Percentiles rank a stretch among this genome's conserved stretches.
Evolutionary conservation across 2,113 vertebrate genomes (phyloP).

Genomic region (Myotis davidii): DNA sequence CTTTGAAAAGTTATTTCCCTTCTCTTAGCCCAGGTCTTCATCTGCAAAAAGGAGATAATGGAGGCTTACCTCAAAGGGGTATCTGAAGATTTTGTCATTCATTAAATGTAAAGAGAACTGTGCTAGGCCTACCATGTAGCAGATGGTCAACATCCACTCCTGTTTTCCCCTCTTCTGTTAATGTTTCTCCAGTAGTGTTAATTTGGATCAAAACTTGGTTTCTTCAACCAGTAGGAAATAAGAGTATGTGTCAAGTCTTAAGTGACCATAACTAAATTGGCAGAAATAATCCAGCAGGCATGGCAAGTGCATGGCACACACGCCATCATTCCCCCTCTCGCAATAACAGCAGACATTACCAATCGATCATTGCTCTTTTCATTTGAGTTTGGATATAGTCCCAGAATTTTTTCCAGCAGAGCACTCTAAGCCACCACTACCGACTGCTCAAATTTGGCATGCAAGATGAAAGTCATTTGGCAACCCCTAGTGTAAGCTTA

Average conservation of each 20-base stretch:
- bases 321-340: background rate
- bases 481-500: background rate
- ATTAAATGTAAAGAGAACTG: background rate
- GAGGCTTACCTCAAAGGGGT: background rate
- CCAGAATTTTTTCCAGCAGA: background rate
- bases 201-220: background rate
- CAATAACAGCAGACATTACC: conserved; percentile 40
- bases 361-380: conserved; percentile 45
- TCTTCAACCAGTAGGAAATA: background rate
- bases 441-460: background rate
- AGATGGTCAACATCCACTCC: background rate
- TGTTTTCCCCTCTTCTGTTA: background rate
- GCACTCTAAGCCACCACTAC: background rate
- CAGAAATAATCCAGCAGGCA: background rate
- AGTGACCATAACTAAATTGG: background rate
- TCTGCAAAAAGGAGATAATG: background rate
- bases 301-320: background rate
- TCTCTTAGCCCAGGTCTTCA: background rate
- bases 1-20: background rate
- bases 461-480: background rate
- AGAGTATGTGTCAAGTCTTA: background rate
- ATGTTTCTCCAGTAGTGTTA: background rate
- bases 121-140: background rate
- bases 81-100: background rate
- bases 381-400: conserved; percentile 41